Evolutionary conservation across 2,888 invertebrate species (phyloP), one percentile per base, ranked within the genome.

Genomic region (Thereva nobilitata): DNA sequence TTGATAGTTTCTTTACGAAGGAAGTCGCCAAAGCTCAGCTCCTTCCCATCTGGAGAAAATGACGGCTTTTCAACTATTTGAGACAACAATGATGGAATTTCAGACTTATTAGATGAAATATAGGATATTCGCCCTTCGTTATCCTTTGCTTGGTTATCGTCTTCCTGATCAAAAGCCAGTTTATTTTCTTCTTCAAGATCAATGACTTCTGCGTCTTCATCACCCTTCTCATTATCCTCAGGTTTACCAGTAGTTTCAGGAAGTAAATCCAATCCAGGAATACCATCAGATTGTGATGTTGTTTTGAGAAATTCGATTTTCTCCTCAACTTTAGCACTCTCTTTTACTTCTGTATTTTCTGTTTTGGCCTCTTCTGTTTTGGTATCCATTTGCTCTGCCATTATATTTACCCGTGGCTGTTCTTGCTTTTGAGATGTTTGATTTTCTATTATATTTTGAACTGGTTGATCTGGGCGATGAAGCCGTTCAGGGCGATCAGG

Each of bases 221-320:
- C 73, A 75, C 57, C 8, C 3, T 70, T 70, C 35, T 70, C 73
- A 76, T 69, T 67, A 10, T 70, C 61, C 4, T 70, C 69, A 49
- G 80, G 79, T 50, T 82, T 82, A 68, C 71, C 75, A 4, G 85
- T 84, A 70, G 38, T 7, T 4, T 82, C 83, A 5, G 56, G 55
- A 7, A 89, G 86, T 68, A 90, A 83, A 82, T 91, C 90, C 67
- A 91, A 82, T 0, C 91, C 91, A 7, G 91, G 91, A 75, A 91
- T 91, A 49, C 86, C 87, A 8, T 67, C 72, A 67, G 76, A 47
- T 2, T 47, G 75, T 64, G 76, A 76, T 57, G 67, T 53, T n/a
- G 54, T 4, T 38, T 56, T 56, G 35, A 80, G 77, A 4, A 80
- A 74, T 47, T 75, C 76, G 8, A 74, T 71, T 67, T 78, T 74